A percentile compares a stretch with the other conserved stretches of the same genome.
Conservation (phyloP, 2,113 vertebrate species). For the Engraulis encrasicolus region DNA sequence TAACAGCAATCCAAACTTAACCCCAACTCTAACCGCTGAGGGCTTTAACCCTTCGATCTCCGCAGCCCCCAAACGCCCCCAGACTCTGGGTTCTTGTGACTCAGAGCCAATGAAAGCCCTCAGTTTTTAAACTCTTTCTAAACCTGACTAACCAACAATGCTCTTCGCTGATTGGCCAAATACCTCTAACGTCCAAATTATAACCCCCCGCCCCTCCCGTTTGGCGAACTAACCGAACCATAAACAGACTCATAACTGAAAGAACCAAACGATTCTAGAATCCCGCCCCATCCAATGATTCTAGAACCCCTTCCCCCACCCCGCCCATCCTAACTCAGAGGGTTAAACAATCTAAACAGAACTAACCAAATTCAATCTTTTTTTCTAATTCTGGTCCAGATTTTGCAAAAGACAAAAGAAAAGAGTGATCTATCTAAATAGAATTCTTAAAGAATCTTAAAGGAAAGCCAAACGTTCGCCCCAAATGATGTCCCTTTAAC, state of each 20-base stretch:
- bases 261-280: conserved; percentile 1
- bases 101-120: conserved; percentile 59
- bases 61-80: background rate
- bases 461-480: background rate
- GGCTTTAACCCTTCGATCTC: conserved; percentile 43
- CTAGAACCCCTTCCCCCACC: background rate
- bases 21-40: conserved; percentile 71
- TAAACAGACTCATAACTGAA: conserved; percentile 48
- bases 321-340: conserved; percentile 76
- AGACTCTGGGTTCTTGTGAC: background rate
- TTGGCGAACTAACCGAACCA: conserved; percentile 21
- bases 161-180: conserved; percentile 47
- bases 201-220: background rate
- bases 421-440: conserved; percentile 10
- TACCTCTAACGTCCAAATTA: background rate
- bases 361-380: background rate
- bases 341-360: conserved; percentile 80
- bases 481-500: conserved; percentile 78
- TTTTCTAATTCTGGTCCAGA: background rate
- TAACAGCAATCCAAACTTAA: conserved; percentile 73
- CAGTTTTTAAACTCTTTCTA: conserved; percentile 76
- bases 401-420: background rate
- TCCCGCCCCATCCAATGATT: background rate
- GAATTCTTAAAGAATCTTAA: background rate
- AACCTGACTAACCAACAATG: conserved; percentile 67